phyloP scores from a whole-genome alignment of 2,888 invertebrate genomes.

The Hemistola chrysoprasaria region DNA sequence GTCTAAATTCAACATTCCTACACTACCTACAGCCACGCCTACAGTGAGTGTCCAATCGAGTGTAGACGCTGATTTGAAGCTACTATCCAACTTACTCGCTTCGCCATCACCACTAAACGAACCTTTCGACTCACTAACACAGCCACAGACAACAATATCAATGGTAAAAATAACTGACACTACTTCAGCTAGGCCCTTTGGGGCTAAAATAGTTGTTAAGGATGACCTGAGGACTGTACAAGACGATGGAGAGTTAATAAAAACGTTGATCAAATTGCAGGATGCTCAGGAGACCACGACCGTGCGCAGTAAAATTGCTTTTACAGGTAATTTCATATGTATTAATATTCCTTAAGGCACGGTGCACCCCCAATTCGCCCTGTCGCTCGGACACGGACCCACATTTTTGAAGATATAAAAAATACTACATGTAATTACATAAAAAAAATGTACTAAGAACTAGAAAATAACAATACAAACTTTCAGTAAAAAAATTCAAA shows the following conservation, averaged over 20 bases:
- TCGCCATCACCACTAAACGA: conserved; percentile 63
- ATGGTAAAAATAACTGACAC: conserved; percentile 41
- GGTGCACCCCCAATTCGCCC: no score
- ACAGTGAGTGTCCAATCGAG: conserved; percentile 57
- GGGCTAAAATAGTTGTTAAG: conserved; percentile 66
- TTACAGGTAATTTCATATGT: conserved; percentile 63
- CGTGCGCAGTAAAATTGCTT: conserved; percentile 60
- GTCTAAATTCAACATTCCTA: conserved; percentile 70
- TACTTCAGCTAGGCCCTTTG: conserved; percentile 54
- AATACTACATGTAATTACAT: no score
- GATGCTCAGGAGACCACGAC: conserved; percentile 71
- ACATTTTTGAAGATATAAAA: no score
- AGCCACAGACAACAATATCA: conserved; percentile 48
- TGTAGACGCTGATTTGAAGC: conserved; percentile 53
- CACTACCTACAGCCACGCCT: conserved; percentile 50
- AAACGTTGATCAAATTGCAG: conserved; percentile 76
- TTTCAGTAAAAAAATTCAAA: no score
- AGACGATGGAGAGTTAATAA: conserved; percentile 70
- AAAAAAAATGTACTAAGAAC: no score
- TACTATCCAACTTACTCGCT: conserved; percentile 62
- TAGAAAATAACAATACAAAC: no score
- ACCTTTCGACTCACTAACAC: conserved; percentile 58
- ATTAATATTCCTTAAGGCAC: no score
- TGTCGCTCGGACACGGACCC: no score
- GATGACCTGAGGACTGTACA: conserved; percentile 63